phyloP scores from a whole-genome alignment of 2,113 vertebrate genomes.

The Datnioides undecimradiatus region DNA sequence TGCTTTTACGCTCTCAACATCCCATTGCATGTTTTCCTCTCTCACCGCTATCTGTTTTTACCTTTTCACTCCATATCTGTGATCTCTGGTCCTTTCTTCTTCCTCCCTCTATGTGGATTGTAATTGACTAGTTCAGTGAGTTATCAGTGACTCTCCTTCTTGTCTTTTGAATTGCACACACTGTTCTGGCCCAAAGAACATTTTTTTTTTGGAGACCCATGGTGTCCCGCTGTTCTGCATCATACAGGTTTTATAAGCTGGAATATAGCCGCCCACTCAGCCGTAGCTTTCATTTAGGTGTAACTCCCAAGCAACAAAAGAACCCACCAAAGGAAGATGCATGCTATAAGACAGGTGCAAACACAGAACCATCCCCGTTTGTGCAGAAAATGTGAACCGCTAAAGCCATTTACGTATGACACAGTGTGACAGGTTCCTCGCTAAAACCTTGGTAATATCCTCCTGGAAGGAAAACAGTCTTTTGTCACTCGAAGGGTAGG shows the following conservation, averaged over 20 bases:
- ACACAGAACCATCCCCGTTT: conserved; percentile 29
- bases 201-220: not conserved
- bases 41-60: not conserved
- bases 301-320: conserved; percentile 19
- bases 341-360: conserved; percentile 40
- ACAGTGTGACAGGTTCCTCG: conserved; percentile 46
- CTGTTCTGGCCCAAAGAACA: not conserved
- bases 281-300: conserved; percentile 45
- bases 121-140: conserved; percentile 11
- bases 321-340: conserved; percentile 40
- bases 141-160: conserved; percentile 56
- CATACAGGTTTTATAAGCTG: conserved; percentile 49
- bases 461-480: conserved; percentile 59
- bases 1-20: not conserved
- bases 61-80: not conserved
- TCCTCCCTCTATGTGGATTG: not conserved
- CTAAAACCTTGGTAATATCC: conserved; percentile 59
- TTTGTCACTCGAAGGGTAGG: conserved; percentile 60
- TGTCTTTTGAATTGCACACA: conserved; percentile 10
- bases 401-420: conserved; percentile 66
- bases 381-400: conserved; percentile 38
- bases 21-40: not conserved
- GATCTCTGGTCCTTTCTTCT: not conserved
- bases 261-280: conserved; percentile 33
- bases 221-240: conserved; percentile 20